Conservation (phyloP, 1,140 invertebrate species). For the Brachionus koreanus region DNA sequence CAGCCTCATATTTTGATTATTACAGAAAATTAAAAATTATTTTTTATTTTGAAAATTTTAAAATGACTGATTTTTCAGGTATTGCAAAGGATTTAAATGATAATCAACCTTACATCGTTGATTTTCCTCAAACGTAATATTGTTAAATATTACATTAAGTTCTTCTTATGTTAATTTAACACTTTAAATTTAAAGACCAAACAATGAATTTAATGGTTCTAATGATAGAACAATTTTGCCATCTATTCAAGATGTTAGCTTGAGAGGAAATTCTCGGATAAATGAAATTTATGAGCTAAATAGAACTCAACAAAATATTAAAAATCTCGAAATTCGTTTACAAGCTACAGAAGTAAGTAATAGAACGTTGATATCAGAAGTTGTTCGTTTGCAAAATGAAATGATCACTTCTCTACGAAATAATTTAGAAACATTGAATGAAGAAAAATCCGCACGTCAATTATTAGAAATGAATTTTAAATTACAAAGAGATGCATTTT, state of each 20-base stretch:
- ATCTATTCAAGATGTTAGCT: background rate
- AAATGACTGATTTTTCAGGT: background rate
- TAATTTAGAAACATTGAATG: slow-evolving; percentile 52
- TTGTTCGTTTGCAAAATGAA: slow-evolving; percentile 56
- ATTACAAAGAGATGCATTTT: slow-evolving; percentile 52
- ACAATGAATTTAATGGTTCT: background rate
- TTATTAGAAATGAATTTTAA: slow-evolving; percentile 52
- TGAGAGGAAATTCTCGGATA: background rate
- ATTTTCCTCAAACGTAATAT: background rate
- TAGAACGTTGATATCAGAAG: slow-evolving; percentile 56
- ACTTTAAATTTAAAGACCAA: background rate
- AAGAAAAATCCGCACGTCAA: slow-evolving; percentile 51
- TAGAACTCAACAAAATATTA: slow-evolving; percentile 1
- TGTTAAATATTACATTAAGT: background rate
- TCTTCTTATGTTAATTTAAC: background rate
- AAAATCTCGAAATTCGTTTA: slow-evolving; percentile 53
- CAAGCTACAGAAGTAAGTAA: slow-evolving; percentile 56
- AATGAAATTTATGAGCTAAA: background rate
- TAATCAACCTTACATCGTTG: background rate
- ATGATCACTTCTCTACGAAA: slow-evolving; percentile 49
- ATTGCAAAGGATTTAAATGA: background rate
- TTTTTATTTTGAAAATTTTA: no score
- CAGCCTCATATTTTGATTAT: no score
- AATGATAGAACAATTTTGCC: background rate
- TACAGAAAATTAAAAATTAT: no score